Evolutionary conservation across 37 sponge, comb jelly and placozoan genomes (phyloP).

Genomic region (Halichondria panicea): DNA sequence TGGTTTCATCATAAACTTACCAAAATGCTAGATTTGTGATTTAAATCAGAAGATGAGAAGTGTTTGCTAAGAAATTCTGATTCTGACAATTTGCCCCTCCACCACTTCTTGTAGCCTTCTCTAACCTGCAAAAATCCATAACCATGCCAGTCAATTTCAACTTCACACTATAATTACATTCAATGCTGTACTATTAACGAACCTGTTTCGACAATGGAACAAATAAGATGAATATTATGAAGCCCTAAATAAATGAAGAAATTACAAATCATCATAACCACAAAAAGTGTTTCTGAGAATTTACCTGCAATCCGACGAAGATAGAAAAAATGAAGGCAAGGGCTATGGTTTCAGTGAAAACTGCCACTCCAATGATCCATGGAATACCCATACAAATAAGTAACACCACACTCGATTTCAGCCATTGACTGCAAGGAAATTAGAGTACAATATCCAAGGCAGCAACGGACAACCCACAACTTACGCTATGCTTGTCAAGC

Average conservation of each 20-base stretch:
- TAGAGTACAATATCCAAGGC: too few relatives aligned
- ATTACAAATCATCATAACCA: not conserved
- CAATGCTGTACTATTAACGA: not conserved
- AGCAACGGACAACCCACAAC: not conserved
- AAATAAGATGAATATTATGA: constrained; percentile 32
- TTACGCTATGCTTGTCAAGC: not conserved
- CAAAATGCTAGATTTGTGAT: too few relatives aligned
- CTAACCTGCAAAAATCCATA: constrained; percentile 11
- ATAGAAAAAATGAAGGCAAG: constrained; percentile 51
- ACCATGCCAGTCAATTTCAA: not conserved
- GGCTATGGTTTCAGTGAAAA: constrained; percentile 18
- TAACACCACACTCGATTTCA: constrained; percentile 44
- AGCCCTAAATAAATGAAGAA: constrained; percentile 19
- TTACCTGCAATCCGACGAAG: constrained; percentile 45
- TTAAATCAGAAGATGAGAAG: constrained; percentile 13
- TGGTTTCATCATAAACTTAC: too few relatives aligned
- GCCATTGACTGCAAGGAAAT: constrained; percentile 40
- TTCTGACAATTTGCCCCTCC: constrained; percentile 1
- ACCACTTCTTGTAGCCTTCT: constrained; percentile 44
- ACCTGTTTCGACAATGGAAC: constrained; percentile 43
- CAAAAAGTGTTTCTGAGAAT: not conserved
- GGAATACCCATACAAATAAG: constrained; percentile 56
- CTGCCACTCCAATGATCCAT: constrained; percentile 54
- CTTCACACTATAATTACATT: not conserved
- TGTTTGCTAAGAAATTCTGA: constrained; percentile 17